Base-by-base conservation (phyloP, 2,113 vertebrate genomes). In the Bos taurus region DNA sequence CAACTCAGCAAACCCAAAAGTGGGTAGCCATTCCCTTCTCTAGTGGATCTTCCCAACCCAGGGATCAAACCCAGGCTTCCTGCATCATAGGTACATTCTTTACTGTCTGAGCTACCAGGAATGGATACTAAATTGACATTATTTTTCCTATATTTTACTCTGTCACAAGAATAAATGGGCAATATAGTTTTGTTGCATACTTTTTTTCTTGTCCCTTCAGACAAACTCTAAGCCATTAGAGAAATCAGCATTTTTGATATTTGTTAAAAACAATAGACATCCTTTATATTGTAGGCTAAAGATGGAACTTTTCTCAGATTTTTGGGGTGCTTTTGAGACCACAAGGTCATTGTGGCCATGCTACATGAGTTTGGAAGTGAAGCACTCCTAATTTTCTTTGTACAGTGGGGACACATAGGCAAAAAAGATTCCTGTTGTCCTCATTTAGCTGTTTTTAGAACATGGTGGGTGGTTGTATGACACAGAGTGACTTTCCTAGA, bases 221-320 rank as follows among this genome's bases (percentile, higher is more conserved):
- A 84, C 62, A 88, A 95, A 74, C 57, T 80, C 28, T 78, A 88
- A 92, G 7, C 50, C 43, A 84, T 87, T 81, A 92, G 74, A 54
- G 25, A 96, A 97, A 97, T 91, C 52, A 93, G 14, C 30, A 74
- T 88, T 74, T 94, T 85, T 56, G 46, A 43, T 26, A 59, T 28
- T 84, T 81, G 23, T 95, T 97, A 81, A 88, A 95, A 95, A 74
- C n/a, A 95, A 60, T 33, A 36, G 46, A 30, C 16, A 7, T 56
- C 43, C 48, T 94, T 95, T 84, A 90, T 33, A 54, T 28, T 88
- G 84, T 57, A 56, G 54, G 56, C 48, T 90, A 89, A 94, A 95
- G 60, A 87, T 71, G 33, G 11, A 86, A 3, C 13, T 25, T 59
- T 78, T 36, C 19, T 19, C 57, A 95, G 25, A 43, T 40, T 6